Evolutionary conservation across 2,113 vertebrate genomes (phyloP), one percentile per base, ranked within the genome.

Genomic region (Halcyon malimbica): DNA sequence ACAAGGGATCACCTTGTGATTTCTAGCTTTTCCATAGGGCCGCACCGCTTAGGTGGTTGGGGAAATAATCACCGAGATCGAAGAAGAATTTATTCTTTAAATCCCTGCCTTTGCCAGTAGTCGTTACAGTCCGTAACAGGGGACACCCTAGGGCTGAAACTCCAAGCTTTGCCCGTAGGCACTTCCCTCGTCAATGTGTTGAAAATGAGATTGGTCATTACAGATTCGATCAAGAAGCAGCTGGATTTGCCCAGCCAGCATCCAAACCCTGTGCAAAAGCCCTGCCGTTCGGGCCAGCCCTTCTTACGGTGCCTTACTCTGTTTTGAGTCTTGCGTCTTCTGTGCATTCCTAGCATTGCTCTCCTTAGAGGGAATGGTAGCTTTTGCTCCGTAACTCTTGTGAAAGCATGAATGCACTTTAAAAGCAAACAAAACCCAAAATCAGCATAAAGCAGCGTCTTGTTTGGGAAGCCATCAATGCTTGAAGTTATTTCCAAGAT

Each of bases 381-480:
- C 73, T 96, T 92, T 86, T 92, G 79, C 91, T 94, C 93, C 48
- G 1, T 96, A 95, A 87, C 19, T 90, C 83, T 94, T 90, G 71
- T 25, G 67, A 94, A 95, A 93, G n/a, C 56, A 79, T 78, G 76
- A 94, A 83, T 57, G 57, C 89, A 39, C 74, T 96, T 94, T 96
- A 94, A 96, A 97, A 93, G 87, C 78, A 96, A 96, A 97, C 90
- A 94, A 94, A 96, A 39, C 51, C 77, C 86, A 96, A 96, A 90
- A 71, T 89, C 96, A 93, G 75, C 91, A 91, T 97, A 96, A 96
- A 96, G 73, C 94, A 94, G 64, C 74, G 67, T 94, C 88, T 96
- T 96, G 91, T 85, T 92, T 76, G 95, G 95, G 94, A 97, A 93
- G 84, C 97, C 96, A 96, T 92, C 94, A 95, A 94, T 97, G 88